Conservation (phyloP, 2,888 invertebrate species). For the Callyntrura guangdongensis region DNA sequence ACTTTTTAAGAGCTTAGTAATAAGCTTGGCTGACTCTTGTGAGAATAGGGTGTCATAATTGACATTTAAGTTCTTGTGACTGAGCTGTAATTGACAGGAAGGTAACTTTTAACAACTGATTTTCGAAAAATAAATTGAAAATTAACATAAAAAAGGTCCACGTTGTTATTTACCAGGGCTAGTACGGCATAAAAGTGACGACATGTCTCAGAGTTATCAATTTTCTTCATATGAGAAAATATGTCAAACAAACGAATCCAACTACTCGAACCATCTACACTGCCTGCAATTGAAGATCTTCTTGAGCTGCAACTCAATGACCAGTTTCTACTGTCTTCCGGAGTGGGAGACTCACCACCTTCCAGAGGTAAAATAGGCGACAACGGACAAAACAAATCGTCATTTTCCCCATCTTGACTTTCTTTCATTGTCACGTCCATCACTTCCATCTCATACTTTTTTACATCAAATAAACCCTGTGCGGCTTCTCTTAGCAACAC, state of each 20-base stretch:
- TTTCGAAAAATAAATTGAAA: neutral
- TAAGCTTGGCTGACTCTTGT: constrained; percentile 81
- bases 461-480: constrained; percentile 83
- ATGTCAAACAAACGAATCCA: constrained; percentile 83
- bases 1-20: constrained; percentile 72
- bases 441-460: constrained; percentile 84
- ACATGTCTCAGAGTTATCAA: constrained; percentile 83
- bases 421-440: constrained; percentile 81
- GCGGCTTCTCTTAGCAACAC: constrained; percentile 82
- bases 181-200: constrained; percentile 83
- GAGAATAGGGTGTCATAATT: constrained; percentile 84
- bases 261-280: constrained; percentile 66
- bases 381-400: constrained; percentile 57
- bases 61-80: constrained; percentile 83
- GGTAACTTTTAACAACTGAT: neutral
- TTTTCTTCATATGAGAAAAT: constrained; percentile 83
- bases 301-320: constrained; percentile 59
- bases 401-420: constrained; percentile 66
- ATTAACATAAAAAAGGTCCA: neutral
- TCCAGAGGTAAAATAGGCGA: constrained; percentile 58
- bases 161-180: constrained; percentile 80
- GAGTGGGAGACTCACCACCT: constrained; percentile 31
- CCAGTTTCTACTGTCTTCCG: constrained; percentile 49
- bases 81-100: constrained; percentile 80
- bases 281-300: constrained; percentile 75